Base-by-base conservation (phyloP, 2,888 invertebrate genomes). In the Melolontha melolontha region DNA sequence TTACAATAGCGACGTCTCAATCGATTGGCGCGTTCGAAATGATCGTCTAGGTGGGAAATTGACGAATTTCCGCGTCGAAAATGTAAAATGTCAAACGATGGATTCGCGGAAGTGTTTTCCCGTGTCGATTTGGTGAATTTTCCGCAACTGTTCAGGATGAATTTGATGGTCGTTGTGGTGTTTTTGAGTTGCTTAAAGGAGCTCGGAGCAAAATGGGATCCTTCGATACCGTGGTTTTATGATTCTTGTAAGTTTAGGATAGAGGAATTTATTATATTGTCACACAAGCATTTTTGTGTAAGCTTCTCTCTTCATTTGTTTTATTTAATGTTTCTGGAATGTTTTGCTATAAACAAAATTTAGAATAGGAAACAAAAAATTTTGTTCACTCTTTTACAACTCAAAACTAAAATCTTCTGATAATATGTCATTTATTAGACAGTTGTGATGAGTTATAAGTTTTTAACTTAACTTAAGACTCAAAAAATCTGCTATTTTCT, bases 191-290 rank as follows among this genome's bases (percentile, higher is more conserved):
- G 41, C 29, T 66, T 71, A 44, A 73, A 74, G 27, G 66, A 71
- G 66, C 41, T 59, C 40, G 63, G 67, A 6, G 71, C 74, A 11
- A 71, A 70, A 76, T 86, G 86, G 85, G 86, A 86, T 77, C 85
- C 86, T 71, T 80, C 84, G 67, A 85, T 84, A 11, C 86, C 87
- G 14, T 86, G 87, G 85, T 86, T 85, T 77, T 84, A 85, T 40
- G 85, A 84, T 77, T 86, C 86, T 42, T 82, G 87, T 87, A 83
- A 87, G 86, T 86, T 71, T 69, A 66, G 22, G 4, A 22, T 4
- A 22, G 22, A 22, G 2, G 22, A 22, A 22, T 4, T n/a, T n/a
- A n/a, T n/a, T n/a, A n/a, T n/a, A n/a, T n/a, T n/a, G n/a, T n/a
- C n/a, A n/a, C n/a, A n/a, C n/a, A n/a, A n/a, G 22, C 22, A 22